Conservation (phyloP, 2,113 vertebrate genomes). For the Ailuropoda melanoleuca region DNA sequence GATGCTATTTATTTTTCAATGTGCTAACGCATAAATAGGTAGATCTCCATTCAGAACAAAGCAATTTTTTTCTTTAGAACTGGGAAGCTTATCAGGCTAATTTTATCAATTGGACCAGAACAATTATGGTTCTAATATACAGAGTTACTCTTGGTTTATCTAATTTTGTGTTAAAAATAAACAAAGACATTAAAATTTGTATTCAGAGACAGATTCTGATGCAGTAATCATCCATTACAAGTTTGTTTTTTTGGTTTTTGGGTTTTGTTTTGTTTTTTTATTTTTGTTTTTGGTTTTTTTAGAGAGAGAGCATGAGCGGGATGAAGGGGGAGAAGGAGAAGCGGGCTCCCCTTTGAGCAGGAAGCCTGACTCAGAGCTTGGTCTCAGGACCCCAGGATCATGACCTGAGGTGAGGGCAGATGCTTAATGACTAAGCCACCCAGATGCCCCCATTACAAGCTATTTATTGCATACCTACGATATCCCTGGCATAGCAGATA, state of each 20-base stretch:
- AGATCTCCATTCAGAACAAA: background rate
- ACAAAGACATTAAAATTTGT: background rate
- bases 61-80: background rate
- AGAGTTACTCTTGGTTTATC: background rate
- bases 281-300: background rate
- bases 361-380: background rate
- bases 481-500: background rate
- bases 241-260: background rate
- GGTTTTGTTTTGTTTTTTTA: too few relatives aligned
- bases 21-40: background rate
- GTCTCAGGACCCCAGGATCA: background rate
- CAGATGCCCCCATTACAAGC: background rate
- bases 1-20: background rate
- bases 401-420: background rate
- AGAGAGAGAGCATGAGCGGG: background rate
- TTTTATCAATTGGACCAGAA: background rate
- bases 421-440: background rate
- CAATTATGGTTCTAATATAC: background rate
- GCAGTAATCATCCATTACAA: background rate
- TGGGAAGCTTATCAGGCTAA: background rate
- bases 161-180: conserved; percentile 17
- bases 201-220: background rate
- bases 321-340: background rate
- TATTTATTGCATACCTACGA: background rate
- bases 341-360: background rate